Base-by-base conservation (phyloP, 2,797 vertebrate species). In the Austrolebias charrua region DNA sequence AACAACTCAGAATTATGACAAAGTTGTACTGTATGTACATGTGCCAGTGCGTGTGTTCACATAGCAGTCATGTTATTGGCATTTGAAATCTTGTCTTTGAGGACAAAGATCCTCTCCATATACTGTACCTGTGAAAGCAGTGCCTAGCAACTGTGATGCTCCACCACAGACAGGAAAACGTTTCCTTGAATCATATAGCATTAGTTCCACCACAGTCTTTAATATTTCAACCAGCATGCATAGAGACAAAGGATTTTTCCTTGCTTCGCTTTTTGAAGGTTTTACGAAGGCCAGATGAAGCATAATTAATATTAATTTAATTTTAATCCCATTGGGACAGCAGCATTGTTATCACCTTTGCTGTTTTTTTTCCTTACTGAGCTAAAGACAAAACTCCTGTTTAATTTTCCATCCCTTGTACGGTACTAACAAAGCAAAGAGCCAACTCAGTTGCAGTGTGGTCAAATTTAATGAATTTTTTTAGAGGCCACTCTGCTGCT, bases 291-390 rank as follows among this genome's bases (percentile, higher is more conserved):
- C 81, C 75, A 88, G 80, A 91, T 77, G 85, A 91, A 86, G 83
- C 85, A 76, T 85, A 85, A 90, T 86, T 92, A 77, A 89, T 89
- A 90, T 81, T 88, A 80, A 88, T 91, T 90, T 86, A 63, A 83
- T 84, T 85, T 83, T 42, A 59, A 68, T 82, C 73, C 85, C 82
- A 77, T 35, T 62, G 75, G 77, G 66, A 57, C 55, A 9, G 49
- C 9, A 59, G 45, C 40, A 42, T 51, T 75, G 64, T 71, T 69
- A 55, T 53, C 73, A 80, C 59, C 68, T 70, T 81, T 82, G 80
- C 76, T 80, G 75, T 76, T 81, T 84, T 76, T 81, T 84, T 70
- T 48, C 68, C 50, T 74, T 63, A 49, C 52, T 71, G 67, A 78
- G 80, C 72, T 79, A 73, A 79, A 72, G 46, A 79, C 70, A 77